Evolutionary conservation across 2,888 invertebrate genomes (phyloP), one percentile per base, ranked within the genome.

Genomic region (Eumacrocentrus americanus): DNA sequence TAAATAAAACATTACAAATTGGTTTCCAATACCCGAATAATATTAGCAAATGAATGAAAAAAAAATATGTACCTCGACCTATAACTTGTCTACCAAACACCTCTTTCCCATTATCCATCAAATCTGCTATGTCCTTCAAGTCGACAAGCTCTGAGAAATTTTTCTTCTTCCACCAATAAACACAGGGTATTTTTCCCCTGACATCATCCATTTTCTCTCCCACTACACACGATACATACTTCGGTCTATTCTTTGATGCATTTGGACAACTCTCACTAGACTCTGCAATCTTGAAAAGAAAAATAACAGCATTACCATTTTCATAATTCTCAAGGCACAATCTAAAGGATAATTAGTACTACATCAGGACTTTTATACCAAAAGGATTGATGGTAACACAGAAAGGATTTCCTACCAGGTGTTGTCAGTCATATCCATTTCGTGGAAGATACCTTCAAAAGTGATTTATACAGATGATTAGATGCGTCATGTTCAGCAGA

Each of bases 31-130:
- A 9, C 18, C 35, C 54, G 50, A 47, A 20, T 5, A 52, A 47
- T 40, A 3, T 5, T 46, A 9, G 5, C 9, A 34, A 44, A 2
- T 34, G 18, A 23, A 7, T 56, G 46, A 47, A 12, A n/a, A 38
- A 56, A 16, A 29, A 11, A 53, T 16, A 54, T 56, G 56, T 63
- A 71, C 77, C 72, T 72, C 72, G 69, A 7, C 70, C 70, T 37
- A 67, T 56, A 16, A 72, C 58, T 66, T 70, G 73, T 64, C 70
- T 67, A 14, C 77, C 78, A 48, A 67, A 61, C 9, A 77, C 58
- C 11, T 67, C 66, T 16, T 61, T 69, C 2, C 55, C 61, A 35
- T 62, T 60, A n/a, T 67, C 67, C 37, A 60, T 54, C 37, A 66
- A 23, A 55, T 50, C 12, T 52, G 46, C 54, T 9, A 63, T 29